Percentiles rank a stretch among this genome's conserved stretches.
phyloP scores from a whole-genome alignment of 1,140 invertebrate species.

The Spodoptera frugiperda region DNA sequence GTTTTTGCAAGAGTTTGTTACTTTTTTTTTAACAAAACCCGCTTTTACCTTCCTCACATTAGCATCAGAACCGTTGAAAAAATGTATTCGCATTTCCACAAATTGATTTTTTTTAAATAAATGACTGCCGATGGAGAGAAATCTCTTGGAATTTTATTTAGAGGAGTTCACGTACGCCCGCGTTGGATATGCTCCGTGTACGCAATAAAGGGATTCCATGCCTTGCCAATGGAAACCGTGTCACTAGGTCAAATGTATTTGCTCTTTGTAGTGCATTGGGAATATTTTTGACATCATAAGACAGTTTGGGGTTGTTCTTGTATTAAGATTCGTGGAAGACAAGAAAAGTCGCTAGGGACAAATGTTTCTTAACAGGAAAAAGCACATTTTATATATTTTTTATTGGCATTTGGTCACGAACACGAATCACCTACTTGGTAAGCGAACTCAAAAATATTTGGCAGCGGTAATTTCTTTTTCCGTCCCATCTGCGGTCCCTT shows the following conservation, averaged over 20 bases:
- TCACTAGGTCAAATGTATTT: slow-evolving; percentile 59
- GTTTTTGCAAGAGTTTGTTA: too few species aligned
- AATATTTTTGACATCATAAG: slow-evolving; percentile 32
- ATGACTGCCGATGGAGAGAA: slow-evolving; percentile 20
- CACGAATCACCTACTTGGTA: neutral
- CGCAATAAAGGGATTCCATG: slow-evolving; percentile 58
- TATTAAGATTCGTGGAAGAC: neutral
- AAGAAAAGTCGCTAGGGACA: neutral
- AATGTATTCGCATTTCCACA: slow-evolving; percentile 1
- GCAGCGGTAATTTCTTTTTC: slow-evolving; percentile 7
- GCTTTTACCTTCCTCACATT: neutral
- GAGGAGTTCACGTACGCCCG: slow-evolving; percentile 47
- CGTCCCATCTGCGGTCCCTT: slow-evolving; percentile 13
- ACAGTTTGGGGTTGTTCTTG: slow-evolving; percentile 13
- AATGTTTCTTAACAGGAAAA: neutral
- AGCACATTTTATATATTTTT: too few species aligned
- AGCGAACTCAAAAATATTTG: slow-evolving; percentile 16
- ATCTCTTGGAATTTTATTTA: slow-evolving; percentile 53
- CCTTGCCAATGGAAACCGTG: slow-evolving; percentile 51
- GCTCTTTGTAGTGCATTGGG: slow-evolving; percentile 36
- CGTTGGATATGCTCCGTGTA: slow-evolving; percentile 49
- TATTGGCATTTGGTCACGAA: neutral
- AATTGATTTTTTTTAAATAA: slow-evolving; percentile 35
- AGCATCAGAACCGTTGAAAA: neutral
- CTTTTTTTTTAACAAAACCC: too few species aligned